A percentile compares a stretch with the other conserved stretches of the same genome.
These are phyloP conservation scores for Hemithea aestivaria DNA, from an alignment of 2,888 invertebrate species.

Conservation along the genomic window DNA sequence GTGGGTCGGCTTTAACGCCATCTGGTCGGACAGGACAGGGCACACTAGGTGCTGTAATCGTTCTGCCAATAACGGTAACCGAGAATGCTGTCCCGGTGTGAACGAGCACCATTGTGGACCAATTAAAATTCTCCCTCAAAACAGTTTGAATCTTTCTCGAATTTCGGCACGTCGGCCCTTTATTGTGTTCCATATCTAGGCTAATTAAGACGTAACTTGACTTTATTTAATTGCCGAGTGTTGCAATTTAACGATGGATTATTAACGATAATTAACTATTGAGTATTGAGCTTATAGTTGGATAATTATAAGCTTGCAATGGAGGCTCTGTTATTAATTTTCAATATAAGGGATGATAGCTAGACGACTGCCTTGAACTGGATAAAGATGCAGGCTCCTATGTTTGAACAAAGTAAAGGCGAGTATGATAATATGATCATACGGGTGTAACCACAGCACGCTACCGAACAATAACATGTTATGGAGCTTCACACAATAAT, in stretches of 20 bases:
- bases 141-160: constrained; percentile 28
- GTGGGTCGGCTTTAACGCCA: constrained; percentile 71
- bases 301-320: constrained; percentile 1
- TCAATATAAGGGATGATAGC: constrained; percentile 12
- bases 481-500: constrained; percentile 5
- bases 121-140: constrained; percentile 41
- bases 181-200: constrained; percentile 6
- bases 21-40: constrained; percentile 64
- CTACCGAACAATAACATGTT: constrained; percentile 8
- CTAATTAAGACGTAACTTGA: constrained; percentile 14
- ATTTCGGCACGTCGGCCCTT: constrained; percentile 11
- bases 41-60: constrained; percentile 49
- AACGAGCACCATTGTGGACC: constrained; percentile 34
- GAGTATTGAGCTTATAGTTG: too few species aligned
- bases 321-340: constrained; percentile 5
- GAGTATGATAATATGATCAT: too few species aligned
- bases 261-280: too few species aligned
- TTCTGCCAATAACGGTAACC: constrained; percentile 47
- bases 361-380: constrained; percentile 9
- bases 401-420: too few species aligned
- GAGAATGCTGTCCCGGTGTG: constrained; percentile 36
- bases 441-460: too few species aligned
- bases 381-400: too few species aligned
- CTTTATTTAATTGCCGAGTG: too few species aligned
- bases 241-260: too few species aligned